Evolutionary conservation across 2,113 vertebrate species (phyloP).

Genomic region (Pseudonaja textilis): DNA sequence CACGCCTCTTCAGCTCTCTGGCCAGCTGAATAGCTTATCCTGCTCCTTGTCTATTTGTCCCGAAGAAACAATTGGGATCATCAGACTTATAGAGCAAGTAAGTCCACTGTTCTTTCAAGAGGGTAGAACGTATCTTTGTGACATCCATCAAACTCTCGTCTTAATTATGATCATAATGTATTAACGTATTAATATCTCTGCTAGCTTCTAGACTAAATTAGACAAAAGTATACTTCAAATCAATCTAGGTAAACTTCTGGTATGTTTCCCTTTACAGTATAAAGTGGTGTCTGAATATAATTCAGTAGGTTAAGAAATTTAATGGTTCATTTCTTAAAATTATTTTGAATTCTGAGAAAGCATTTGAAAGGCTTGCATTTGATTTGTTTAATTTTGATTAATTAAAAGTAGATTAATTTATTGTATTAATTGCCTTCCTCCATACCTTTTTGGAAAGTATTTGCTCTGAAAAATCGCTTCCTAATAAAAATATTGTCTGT

Average conservation of each 20-base stretch:
- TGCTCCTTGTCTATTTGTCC: slow-evolving; percentile 93
- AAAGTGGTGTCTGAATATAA: neutral
- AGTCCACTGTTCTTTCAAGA: slow-evolving; percentile 22
- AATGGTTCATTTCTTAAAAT: neutral
- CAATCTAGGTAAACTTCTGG: neutral
- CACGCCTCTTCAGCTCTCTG: slow-evolving; percentile 84
- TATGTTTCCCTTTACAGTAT: neutral
- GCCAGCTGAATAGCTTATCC: slow-evolving; percentile 90
- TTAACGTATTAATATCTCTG: neutral
- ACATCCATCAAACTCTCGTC: neutral
- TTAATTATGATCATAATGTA: neutral
- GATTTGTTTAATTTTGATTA: neutral
- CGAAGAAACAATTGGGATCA: slow-evolving; percentile 94
- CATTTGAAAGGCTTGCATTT: neutral
- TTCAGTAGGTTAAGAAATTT: neutral
- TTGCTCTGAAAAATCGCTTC: neutral
- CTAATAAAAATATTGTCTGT: neutral
- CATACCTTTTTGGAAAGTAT: neutral
- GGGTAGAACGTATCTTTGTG: neutral
- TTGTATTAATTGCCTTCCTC: neutral
- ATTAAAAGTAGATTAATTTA: neutral
- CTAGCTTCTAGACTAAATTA: neutral
- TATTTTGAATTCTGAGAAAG: neutral
- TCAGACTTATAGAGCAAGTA: slow-evolving; percentile 96
- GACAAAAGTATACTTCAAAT: neutral